phyloP scores from a whole-genome alignment of 2,888 invertebrate genomes.

The Cheilosia soror region DNA sequence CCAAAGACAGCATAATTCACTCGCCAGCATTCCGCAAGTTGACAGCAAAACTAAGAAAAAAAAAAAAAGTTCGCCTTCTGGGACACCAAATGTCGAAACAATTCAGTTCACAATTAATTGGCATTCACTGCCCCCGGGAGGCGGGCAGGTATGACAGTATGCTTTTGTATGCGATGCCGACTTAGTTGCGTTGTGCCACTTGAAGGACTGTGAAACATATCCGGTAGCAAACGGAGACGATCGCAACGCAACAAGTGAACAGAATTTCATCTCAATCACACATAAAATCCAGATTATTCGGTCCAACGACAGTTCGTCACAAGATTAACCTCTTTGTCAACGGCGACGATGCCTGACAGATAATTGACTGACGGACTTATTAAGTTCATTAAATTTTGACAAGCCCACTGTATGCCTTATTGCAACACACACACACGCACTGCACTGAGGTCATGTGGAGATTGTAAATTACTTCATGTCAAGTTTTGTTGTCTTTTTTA shows the following conservation, averaged over 20 bases:
- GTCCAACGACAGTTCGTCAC: neutral
- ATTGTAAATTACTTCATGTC: neutral
- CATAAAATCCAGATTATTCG: neutral
- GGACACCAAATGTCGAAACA: conserved; percentile 58
- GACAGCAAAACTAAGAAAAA: conserved; percentile 2
- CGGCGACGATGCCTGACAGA: conserved; percentile 41
- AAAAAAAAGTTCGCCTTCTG: conserved; percentile 16
- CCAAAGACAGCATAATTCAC: conserved; percentile 61
- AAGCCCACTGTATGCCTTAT: conserved; percentile 17
- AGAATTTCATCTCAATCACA: neutral
- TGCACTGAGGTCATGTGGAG: conserved; percentile 24
- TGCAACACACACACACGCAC: neutral
- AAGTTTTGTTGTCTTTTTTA: neutral
- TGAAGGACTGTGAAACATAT: conserved; percentile 48
- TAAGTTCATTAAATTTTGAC: conserved; percentile 66
- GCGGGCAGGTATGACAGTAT: conserved; percentile 1
- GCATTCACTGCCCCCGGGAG: conserved; percentile 30
- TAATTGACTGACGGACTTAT: conserved; percentile 70
- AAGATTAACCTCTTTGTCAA: conserved; percentile 62
- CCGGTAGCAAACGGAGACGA: neutral
- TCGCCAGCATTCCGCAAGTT: conserved; percentile 37
- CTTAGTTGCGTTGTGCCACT: conserved; percentile 20
- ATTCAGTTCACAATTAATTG: conserved; percentile 61
- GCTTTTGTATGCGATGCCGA: conserved; percentile 1
- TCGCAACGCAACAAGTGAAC: neutral